A percentile compares a stretch with the other conserved stretches of the same genome.
Evolutionary conservation across 2,888 invertebrate species (phyloP).

Genomic region (Sphinx pinastri): DNA sequence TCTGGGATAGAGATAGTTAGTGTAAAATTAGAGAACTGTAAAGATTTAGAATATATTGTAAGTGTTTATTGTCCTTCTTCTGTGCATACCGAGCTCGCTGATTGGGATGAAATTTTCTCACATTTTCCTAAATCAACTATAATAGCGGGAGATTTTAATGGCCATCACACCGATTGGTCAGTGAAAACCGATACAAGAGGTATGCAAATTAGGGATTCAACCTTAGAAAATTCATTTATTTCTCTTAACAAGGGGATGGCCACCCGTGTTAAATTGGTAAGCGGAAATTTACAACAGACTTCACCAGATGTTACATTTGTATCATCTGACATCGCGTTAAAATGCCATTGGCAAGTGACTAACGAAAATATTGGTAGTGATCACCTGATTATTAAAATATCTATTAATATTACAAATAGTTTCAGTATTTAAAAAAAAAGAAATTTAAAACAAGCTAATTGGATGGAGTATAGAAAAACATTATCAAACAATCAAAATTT

Average conservation of each 20-base stretch:
- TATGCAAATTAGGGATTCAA: background rate
- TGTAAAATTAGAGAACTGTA: conserved; percentile 24
- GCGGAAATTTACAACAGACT: conserved; percentile 25
- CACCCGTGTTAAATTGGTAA: background rate
- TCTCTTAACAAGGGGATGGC: conserved; percentile 26
- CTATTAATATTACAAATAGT: background rate
- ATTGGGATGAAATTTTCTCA: background rate
- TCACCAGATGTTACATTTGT: conserved; percentile 22
- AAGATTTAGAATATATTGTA: conserved; percentile 23
- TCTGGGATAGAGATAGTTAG: conserved; percentile 15
- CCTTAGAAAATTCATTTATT: background rate
- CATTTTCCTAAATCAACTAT: background rate
- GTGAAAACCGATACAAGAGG: too few relatives aligned
- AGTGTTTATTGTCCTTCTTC: conserved; percentile 7
- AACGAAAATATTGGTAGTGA: conserved; percentile 32
- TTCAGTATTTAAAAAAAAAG: background rate
- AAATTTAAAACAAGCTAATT: background rate
- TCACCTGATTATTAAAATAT: conserved; percentile 28
- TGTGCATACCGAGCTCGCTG: background rate
- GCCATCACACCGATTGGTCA: too few relatives aligned
- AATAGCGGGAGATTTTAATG: too few relatives aligned
- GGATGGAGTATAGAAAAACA: background rate
- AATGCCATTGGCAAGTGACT: conserved; percentile 28
- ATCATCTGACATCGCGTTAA: conserved; percentile 1
- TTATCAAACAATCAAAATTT: too few relatives aligned